Evolutionary conservation across 2,888 invertebrate species (phyloP).

Genomic region (Neria commutata): DNA sequence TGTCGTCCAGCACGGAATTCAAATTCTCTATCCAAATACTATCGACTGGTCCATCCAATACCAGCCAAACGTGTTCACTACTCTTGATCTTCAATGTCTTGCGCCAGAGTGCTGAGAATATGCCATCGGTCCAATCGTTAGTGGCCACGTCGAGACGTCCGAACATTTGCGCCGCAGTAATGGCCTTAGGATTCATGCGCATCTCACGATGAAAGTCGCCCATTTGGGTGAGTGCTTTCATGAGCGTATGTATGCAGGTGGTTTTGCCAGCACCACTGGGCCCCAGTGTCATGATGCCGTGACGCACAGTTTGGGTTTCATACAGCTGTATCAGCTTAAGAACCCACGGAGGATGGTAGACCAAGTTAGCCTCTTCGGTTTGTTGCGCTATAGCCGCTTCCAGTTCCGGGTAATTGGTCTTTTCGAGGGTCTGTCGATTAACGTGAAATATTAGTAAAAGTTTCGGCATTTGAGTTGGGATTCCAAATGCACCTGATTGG

Average conservation of each 20-base stretch:
- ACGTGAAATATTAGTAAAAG: background rate
- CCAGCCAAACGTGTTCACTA: slow-evolving; percentile 91
- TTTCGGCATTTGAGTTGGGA: background rate
- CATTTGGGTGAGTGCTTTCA: slow-evolving; percentile 87
- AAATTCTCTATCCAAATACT: slow-evolving; percentile 98
- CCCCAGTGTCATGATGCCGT: slow-evolving; percentile 95
- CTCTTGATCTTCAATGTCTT: slow-evolving; percentile 89
- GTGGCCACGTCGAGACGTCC: slow-evolving; percentile 95
- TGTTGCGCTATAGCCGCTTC: slow-evolving; percentile 87
- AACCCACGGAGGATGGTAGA: slow-evolving; percentile 94
- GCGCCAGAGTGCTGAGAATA: slow-evolving; percentile 95
- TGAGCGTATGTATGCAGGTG: slow-evolving; percentile 83
- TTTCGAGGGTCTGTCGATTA: slow-evolving; percentile 78
- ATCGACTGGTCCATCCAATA: slow-evolving; percentile 95
- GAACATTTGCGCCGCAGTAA: slow-evolving; percentile 97
- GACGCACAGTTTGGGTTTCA: slow-evolving; percentile 93
- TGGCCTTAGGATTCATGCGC: slow-evolving; percentile 98
- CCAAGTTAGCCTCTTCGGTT: slow-evolving; percentile 78
- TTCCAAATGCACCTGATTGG: slow-evolving; percentile 73
- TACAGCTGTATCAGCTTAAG: slow-evolving; percentile 94
- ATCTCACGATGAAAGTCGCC: slow-evolving; percentile 88
- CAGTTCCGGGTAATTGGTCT: slow-evolving; percentile 86
- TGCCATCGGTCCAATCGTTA: slow-evolving; percentile 98
- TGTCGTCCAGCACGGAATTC: slow-evolving; percentile 95
- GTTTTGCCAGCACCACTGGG: slow-evolving; percentile 96